A percentile compares a stretch with the other conserved stretches of the same genome.
Conservation (phyloP, 2,888 invertebrate species). For the Hemicrepidius hirtus region DNA sequence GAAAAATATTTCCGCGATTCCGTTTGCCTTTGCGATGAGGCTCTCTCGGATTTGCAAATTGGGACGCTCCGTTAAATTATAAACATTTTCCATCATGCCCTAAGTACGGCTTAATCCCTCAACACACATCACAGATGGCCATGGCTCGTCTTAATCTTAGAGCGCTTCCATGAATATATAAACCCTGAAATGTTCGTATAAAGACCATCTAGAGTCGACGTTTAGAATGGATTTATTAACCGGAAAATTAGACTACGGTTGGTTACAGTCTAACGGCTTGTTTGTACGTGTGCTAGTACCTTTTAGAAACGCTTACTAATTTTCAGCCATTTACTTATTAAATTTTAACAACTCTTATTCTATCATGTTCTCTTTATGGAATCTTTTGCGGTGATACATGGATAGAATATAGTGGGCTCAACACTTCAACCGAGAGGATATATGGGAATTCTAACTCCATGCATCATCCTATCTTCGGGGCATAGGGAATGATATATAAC, state of each 20-base stretch:
- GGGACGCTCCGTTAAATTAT: slow-evolving; percentile 47
- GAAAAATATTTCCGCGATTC: slow-evolving; percentile 46
- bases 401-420: slow-evolving; percentile 37
- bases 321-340: slow-evolving; percentile 65
- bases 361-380: not conserved
- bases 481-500: slow-evolving; percentile 59
- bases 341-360: slow-evolving; percentile 52
- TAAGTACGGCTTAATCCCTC: slow-evolving; percentile 53
- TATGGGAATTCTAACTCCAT: slow-evolving; percentile 56
- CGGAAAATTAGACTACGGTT: slow-evolving; percentile 37
- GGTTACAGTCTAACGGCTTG: slow-evolving; percentile 57
- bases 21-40: slow-evolving; percentile 33
- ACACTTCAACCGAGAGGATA: slow-evolving; percentile 44
- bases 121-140: slow-evolving; percentile 66
- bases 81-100: slow-evolving; percentile 49
- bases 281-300: slow-evolving; percentile 62
- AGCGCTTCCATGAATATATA: slow-evolving; percentile 70
- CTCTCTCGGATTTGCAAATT: slow-evolving; percentile 35
- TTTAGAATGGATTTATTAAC: slow-evolving; percentile 54
- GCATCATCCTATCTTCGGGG: slow-evolving; percentile 60
- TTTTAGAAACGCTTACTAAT: slow-evolving; percentile 63
- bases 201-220: slow-evolving; percentile 57
- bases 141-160: slow-evolving; percentile 68
- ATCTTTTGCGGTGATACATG: slow-evolving; percentile 24
- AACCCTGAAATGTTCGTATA: slow-evolving; percentile 64